These are phyloP conservation scores for Rafetus swinhoei DNA, from an alignment of 2,113 vertebrate species.

Conservation along the genomic window DNA sequence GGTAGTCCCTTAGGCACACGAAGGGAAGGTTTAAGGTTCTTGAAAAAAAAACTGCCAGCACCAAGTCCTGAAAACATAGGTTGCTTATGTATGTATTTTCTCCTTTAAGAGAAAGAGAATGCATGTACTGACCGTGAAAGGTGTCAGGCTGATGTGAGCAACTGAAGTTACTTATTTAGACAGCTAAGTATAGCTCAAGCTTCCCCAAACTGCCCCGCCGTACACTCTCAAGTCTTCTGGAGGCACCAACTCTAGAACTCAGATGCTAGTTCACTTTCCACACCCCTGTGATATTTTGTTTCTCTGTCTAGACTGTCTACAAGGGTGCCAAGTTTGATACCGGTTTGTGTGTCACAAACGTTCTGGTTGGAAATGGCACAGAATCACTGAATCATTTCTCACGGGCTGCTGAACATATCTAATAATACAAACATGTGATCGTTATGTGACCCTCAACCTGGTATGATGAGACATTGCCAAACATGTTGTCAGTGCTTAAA, in stretches of 20 bases:
- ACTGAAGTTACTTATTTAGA: not conserved
- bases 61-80: slow-evolving; percentile 62
- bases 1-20: slow-evolving; percentile 55
- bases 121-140: slow-evolving; percentile 51
- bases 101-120: slow-evolving; percentile 37
- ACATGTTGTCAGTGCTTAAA: not conserved
- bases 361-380: fast-evolving
- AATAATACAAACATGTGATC: not conserved
- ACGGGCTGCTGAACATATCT: fast-evolving
- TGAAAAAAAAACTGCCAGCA: slow-evolving; percentile 19
- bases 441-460: not conserved
- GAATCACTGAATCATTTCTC: not conserved
- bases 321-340: not conserved
- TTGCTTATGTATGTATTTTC: slow-evolving; percentile 61
- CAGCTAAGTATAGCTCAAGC: slow-evolving; percentile 34
- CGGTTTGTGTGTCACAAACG: not conserved
- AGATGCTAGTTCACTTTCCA: slow-evolving; percentile 10
- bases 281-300: slow-evolving; percentile 39
- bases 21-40: slow-evolving; percentile 45
- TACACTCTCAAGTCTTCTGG: slow-evolving; percentile 32
- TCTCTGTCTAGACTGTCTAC: not conserved
- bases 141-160: slow-evolving; percentile 22
- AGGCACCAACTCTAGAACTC: slow-evolving; percentile 11
- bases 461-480: not conserved
- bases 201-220: slow-evolving; percentile 7